These are phyloP conservation scores for Zeus faber DNA, from an alignment of 2,113 vertebrate species.

Conservation along the genomic window DNA sequence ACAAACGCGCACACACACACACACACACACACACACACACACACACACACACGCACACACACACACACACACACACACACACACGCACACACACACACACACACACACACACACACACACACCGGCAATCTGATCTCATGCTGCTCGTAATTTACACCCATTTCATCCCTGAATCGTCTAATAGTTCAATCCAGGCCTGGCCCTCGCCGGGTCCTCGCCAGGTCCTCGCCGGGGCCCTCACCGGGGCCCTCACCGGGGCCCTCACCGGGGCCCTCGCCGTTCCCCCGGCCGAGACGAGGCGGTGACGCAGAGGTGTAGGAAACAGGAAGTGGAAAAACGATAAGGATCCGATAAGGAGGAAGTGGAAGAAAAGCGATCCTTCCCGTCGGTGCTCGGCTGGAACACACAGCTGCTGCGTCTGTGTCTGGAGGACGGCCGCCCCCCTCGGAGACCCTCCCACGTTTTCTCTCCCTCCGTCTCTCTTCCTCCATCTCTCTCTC, in stretches of 20 bases:
- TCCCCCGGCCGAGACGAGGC: constrained; percentile 18
- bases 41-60: too few species aligned
- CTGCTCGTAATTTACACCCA: constrained; percentile 35
- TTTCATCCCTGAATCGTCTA: constrained; percentile 27
- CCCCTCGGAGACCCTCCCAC: constrained; percentile 16
- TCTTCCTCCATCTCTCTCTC: background rate
- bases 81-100: too few species aligned
- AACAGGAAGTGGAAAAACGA: constrained; percentile 16
- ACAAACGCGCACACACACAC: too few species aligned
- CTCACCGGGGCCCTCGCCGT: too few species aligned
- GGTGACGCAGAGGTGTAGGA: background rate
- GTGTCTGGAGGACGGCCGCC: constrained; percentile 46
- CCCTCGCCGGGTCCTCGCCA: constrained; percentile 25
- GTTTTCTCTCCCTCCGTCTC: constrained; percentile 15
- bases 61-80: too few species aligned
- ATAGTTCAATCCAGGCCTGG: constrained; percentile 39
- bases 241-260: too few species aligned
- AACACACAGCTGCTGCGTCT: constrained; percentile 56
- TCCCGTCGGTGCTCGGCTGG: constrained; percentile 53
- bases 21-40: too few species aligned
- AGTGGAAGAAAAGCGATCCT: constrained; percentile 24
- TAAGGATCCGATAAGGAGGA: constrained; percentile 30
- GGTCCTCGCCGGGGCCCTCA: too few species aligned
- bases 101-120: too few species aligned
- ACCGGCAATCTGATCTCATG: constrained; percentile 58